Evolutionary conservation across 2,888 invertebrate genomes (phyloP).

Genomic region (Hololepta plana): DNA sequence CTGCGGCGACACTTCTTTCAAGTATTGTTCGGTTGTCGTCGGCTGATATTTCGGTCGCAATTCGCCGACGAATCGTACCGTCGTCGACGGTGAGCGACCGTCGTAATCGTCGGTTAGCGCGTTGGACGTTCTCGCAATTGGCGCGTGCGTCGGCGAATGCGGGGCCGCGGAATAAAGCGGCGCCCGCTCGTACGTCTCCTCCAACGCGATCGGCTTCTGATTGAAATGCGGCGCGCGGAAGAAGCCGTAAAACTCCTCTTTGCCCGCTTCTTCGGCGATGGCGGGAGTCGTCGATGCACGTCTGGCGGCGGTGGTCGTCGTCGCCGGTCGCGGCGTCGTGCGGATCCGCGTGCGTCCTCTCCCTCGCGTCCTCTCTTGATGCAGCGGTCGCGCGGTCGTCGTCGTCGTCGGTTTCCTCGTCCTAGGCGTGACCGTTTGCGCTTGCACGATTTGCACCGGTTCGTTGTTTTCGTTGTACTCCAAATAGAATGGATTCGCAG

Average conservation of each 20-base stretch:
- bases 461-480: too few species aligned
- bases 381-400: constrained; percentile 3
- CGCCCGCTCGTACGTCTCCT: constrained; percentile 3
- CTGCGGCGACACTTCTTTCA: constrained; percentile 9
- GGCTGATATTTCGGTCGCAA: constrained; percentile 20
- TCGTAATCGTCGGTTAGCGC: constrained; percentile 7
- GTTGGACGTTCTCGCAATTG: constrained; percentile 6
- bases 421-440: too few species aligned
- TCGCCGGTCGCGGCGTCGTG: constrained; percentile 11
- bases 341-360: too few species aligned
- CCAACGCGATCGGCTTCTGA: constrained; percentile 10
- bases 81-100: constrained; percentile 7
- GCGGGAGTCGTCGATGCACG: constrained; percentile 14
- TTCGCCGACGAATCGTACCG: constrained; percentile 21
- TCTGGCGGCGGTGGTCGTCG: constrained; percentile 12
- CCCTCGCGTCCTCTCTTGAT: constrained; percentile 12
- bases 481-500: too few species aligned
- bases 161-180: constrained; percentile 11
- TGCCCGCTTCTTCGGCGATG: constrained; percentile 14
- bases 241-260: constrained; percentile 31
- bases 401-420: constrained; percentile 10
- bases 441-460: too few species aligned
- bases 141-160: constrained; percentile 10
- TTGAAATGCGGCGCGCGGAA: constrained; percentile 30
- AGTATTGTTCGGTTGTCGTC: constrained; percentile 10